A percentile compares a stretch with the other conserved stretches of the same genome.
These are phyloP conservation scores for Bolborhynchus lineola DNA, from an alignment of 2,113 vertebrate genomes.

Conservation along the genomic window DNA sequence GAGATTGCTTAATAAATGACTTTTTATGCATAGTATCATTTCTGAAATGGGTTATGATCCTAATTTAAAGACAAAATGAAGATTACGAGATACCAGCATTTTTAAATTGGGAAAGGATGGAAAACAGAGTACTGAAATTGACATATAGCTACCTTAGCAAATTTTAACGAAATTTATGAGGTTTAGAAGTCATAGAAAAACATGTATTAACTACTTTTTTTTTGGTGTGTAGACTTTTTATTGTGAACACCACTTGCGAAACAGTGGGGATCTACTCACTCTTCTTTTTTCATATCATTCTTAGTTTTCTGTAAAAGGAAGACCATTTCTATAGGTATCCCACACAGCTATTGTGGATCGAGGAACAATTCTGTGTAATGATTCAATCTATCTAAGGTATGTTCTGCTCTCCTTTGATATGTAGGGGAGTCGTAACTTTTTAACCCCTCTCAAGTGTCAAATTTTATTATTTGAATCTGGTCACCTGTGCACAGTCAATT, in stretches of 20 bases:
- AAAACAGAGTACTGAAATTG: not conserved
- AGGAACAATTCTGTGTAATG: not conserved
- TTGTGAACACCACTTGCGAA: not conserved
- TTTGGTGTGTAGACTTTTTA: not conserved
- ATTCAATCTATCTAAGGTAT: not conserved
- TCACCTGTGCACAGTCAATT: not conserved
- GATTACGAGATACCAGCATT: not conserved
- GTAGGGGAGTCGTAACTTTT: not conserved
- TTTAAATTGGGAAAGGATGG: not conserved
- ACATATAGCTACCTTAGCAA: not conserved
- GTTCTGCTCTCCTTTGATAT: not conserved
- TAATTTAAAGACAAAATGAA: not conserved
- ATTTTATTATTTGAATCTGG: not conserved
- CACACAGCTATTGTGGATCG: not conserved
- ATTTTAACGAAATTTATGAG: not conserved
- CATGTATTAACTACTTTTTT: accelerated
- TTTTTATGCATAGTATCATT: not conserved
- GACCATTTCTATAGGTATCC: not conserved
- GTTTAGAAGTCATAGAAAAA: not conserved
- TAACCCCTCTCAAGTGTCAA: not conserved
- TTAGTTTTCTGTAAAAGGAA: not conserved
- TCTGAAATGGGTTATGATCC: not conserved
- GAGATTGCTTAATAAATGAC: not conserved
- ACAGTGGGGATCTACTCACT: accelerated
- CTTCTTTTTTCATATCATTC: not conserved